Evolutionary conservation across 2,888 invertebrate genomes (phyloP).

Genomic region (Lamellibrachia columna): DNA sequence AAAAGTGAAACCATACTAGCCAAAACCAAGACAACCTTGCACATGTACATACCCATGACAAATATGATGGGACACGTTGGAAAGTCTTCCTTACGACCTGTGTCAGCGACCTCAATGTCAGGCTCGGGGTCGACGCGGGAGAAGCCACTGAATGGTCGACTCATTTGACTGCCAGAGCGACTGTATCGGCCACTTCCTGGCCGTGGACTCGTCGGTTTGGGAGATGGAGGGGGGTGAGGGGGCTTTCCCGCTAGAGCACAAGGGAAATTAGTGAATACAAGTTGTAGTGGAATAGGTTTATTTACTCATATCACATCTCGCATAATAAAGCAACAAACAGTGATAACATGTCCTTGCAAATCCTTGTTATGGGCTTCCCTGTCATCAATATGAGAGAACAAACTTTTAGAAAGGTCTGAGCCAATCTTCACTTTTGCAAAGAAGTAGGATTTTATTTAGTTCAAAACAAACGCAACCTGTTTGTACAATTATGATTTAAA

Average conservation of each 20-base stretch:
- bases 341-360: background rate
- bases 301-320: no score
- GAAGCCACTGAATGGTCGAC: slow-evolving; percentile 34
- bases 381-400: background rate
- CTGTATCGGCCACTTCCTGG: slow-evolving; percentile 23
- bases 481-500: background rate
- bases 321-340: no score
- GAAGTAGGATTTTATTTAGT: background rate
- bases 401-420: background rate
- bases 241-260: slow-evolving; percentile 25
- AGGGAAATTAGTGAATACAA: background rate
- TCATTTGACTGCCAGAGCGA: slow-evolving; percentile 24
- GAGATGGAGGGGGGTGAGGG: slow-evolving; percentile 35
- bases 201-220: slow-evolving; percentile 31
- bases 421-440: background rate
- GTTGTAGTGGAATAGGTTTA: no score
- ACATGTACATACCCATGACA: slow-evolving; percentile 73
- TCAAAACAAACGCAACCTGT: background rate
- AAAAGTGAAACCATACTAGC: background rate
- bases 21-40: background rate
- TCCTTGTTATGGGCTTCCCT: background rate
- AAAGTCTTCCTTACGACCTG: slow-evolving; percentile 54
- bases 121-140: slow-evolving; percentile 41
- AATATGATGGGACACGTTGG: slow-evolving; percentile 79
- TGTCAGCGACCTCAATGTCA: slow-evolving; percentile 45